Conservation (phyloP, 2,888 invertebrate genomes). For the Tetranychus piercei region DNA sequence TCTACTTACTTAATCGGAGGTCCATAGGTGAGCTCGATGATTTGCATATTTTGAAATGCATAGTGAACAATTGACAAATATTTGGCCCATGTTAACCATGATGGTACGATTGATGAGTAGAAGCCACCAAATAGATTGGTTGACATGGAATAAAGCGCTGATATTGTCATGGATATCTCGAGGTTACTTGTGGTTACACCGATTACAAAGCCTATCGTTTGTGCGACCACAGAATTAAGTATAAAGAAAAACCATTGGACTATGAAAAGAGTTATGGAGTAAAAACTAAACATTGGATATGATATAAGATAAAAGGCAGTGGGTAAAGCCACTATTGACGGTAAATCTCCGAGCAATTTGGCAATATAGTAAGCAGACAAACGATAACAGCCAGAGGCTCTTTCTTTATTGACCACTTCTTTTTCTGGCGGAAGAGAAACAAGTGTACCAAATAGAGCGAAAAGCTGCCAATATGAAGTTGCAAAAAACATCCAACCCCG, state of each 20-base stretch:
- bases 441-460: slow-evolving; percentile 55
- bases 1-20: slow-evolving; percentile 45
- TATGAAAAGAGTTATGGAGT: slow-evolving; percentile 47
- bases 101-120: slow-evolving; percentile 51
- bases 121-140: slow-evolving; percentile 58
- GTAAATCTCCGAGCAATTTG: slow-evolving; percentile 60
- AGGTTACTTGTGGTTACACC: slow-evolving; percentile 57
- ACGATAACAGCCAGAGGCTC: slow-evolving; percentile 55
- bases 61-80: slow-evolving; percentile 59
- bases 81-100: slow-evolving; percentile 52
- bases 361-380: slow-evolving; percentile 60
- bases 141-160: slow-evolving; percentile 54
- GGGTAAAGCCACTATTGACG: slow-evolving; percentile 52
- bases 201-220: slow-evolving; percentile 57
- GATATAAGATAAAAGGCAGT: slow-evolving; percentile 55
- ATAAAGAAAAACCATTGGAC: slow-evolving; percentile 48
- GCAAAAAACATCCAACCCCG: slow-evolving; percentile 43
- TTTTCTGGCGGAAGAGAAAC: slow-evolving; percentile 60
- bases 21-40: slow-evolving; percentile 52
- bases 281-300: slow-evolving; percentile 51
- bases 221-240: slow-evolving; percentile 36
- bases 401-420: slow-evolving; percentile 58
- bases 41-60: slow-evolving; percentile 61
- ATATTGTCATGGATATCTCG: slow-evolving; percentile 55
- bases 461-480: slow-evolving; percentile 59